phyloP scores from a whole-genome alignment of 2,888 invertebrate species.

The Masnerella sp. region DNA sequence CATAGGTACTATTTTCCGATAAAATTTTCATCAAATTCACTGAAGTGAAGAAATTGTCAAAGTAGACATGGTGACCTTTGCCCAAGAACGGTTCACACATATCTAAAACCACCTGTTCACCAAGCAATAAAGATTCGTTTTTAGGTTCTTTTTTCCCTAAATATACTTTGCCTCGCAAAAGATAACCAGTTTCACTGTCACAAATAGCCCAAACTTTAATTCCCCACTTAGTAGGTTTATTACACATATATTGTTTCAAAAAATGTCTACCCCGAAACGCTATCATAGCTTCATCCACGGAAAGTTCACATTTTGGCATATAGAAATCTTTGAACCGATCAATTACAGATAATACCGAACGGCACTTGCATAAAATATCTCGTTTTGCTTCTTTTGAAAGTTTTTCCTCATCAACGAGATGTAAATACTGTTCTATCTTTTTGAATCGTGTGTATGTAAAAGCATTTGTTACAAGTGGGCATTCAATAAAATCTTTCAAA shows the following conservation, averaged over 20 bases:
- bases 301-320: slow-evolving; percentile 4
- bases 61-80: neutral
- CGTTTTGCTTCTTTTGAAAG: neutral
- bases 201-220: no score
- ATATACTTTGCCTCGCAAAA: neutral
- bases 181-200: slow-evolving; percentile 4
- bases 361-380: slow-evolving; percentile 13
- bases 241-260: no score
- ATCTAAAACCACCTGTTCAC: slow-evolving; percentile 4
- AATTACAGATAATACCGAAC: slow-evolving; percentile 1
- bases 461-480: neutral
- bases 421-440: slow-evolving; percentile 6
- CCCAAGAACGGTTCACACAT: slow-evolving; percentile 2
- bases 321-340: slow-evolving; percentile 4
- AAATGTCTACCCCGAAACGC: neutral
- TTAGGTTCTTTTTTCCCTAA: slow-evolving; percentile 1
- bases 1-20: slow-evolving; percentile 1
- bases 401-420: slow-evolving; percentile 4
- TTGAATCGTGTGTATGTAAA: neutral
- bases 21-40: neutral
- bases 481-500: neutral
- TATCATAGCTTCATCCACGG: slow-evolving; percentile 12
- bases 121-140: slow-evolving; percentile 2
- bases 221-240: no score
- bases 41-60: slow-evolving; percentile 8